Evolutionary conservation across 2,888 invertebrate species (phyloP), one percentile per base, ranked within the genome.

Genomic region (Trachelus troglodyta): DNA sequence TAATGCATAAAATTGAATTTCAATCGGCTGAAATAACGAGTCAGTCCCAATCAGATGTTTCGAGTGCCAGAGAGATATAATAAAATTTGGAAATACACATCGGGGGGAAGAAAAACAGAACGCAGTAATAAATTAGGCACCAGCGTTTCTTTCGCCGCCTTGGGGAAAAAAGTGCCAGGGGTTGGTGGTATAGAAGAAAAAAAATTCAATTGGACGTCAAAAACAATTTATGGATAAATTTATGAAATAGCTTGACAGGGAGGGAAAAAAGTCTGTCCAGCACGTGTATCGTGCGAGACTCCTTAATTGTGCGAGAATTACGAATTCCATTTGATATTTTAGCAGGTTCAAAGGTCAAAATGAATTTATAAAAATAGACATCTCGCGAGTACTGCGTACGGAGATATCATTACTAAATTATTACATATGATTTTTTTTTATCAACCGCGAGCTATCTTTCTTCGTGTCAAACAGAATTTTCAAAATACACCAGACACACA

Each of bases 1-100:
- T 85, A 83, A 86, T 88, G 83, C 83, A 80, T 83, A 82, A 84
- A 87, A 88, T 86, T 83, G 83, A 85, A 87, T 86, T 81, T 79
- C 71, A 75, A 76, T 75, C 79, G 75, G 77, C 77, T 78, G 78
- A 79, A 79, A 83, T 83, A 81, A 82, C 80, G 69, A 75, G 40
- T 56, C 9, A 56, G 40, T 56, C 23, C 6, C 40, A 56, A 56
- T 56, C 40, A 56, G 40, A 40, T 40, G 15, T 2, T 40, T 15
- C 40, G 40, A 4, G 40, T 9, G 23, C 9, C 23, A 40, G 40
- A 15, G 40, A 23, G 15, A 6, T 9, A 23, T 23, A 56, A 56
- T 23, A 23, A 56, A 23, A 1, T 56, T 56, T 9, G 1, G 23
- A 23, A 23, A 56, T 23, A 56, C 4, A 9, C 6, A 56, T 56